A percentile compares a stretch with the other conserved stretches of the same genome.
Evolutionary conservation across 2,797 vertebrate genomes (phyloP).

Genomic region (Mus caroli): DNA sequence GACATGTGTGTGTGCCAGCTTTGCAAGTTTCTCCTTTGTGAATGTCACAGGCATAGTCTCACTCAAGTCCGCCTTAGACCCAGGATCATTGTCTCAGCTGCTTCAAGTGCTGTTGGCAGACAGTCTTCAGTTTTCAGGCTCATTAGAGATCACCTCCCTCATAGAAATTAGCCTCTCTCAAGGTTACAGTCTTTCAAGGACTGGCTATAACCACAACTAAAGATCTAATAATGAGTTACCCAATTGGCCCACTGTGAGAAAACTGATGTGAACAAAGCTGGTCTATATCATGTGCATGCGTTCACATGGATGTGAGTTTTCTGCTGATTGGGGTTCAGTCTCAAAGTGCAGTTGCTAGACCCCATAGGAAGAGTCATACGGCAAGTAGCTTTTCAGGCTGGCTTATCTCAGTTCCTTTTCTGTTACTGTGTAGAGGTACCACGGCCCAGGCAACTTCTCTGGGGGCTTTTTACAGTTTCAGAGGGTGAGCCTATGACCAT

Average conservation of each 20-base stretch:
- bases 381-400: background rate
- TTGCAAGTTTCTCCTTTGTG: conserved; percentile 23
- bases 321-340: background rate
- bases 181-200: conserved; percentile 32
- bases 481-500: background rate
- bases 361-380: background rate
- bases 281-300: background rate
- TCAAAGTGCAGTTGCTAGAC: background rate
- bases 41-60: background rate
- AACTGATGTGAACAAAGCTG: conserved; percentile 3
- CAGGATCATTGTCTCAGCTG: background rate
- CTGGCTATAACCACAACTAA: background rate
- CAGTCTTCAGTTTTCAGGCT: background rate
- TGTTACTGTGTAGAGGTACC: background rate
- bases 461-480: background rate
- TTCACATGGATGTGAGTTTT: conserved; percentile 2
- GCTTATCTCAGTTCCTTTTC: background rate
- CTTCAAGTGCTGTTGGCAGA: conserved; percentile 15
- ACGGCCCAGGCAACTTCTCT: no score
- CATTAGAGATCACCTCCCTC: background rate
- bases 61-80: background rate
- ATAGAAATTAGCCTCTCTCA: background rate
- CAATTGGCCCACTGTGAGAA: background rate
- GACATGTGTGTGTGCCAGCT: background rate
- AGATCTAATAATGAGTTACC: background rate